phyloP scores from a whole-genome alignment of 2,113 vertebrate species.

The Myanophis thanlyinensis region DNA sequence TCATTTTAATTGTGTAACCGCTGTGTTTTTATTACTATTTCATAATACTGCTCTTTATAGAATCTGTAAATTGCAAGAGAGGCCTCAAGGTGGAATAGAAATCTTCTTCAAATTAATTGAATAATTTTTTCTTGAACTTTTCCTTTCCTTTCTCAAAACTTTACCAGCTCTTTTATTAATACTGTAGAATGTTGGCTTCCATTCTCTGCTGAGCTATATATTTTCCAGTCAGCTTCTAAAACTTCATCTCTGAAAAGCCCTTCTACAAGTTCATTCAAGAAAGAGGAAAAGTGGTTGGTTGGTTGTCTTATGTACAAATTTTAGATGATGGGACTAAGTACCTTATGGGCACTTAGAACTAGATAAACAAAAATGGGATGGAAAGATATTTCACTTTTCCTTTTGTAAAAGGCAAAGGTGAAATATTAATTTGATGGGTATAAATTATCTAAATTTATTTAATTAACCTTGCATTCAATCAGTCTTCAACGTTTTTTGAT shows the following conservation, averaged over 20 bases:
- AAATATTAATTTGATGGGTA: neutral
- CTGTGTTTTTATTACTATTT: neutral
- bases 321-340: neutral
- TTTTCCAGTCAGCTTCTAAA: neutral
- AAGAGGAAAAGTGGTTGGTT: too few species aligned
- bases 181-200: neutral
- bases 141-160: neutral
- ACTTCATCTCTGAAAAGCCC: neutral
- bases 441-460: neutral
- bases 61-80: neutral
- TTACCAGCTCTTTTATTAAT: neutral
- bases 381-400: neutral
- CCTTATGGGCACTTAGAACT: neutral
- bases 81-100: neutral
- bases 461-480: neutral
- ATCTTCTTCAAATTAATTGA: neutral
- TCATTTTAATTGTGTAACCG: neutral
- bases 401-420: too few species aligned
- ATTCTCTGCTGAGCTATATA: neutral
- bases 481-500: neutral
- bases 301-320: neutral
- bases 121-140: neutral
- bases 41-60: neutral
- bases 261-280: neutral
- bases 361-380: neutral